Base-by-base conservation (phyloP, 2,113 vertebrate species). In the cattle (Bos taurus) region DNA sequence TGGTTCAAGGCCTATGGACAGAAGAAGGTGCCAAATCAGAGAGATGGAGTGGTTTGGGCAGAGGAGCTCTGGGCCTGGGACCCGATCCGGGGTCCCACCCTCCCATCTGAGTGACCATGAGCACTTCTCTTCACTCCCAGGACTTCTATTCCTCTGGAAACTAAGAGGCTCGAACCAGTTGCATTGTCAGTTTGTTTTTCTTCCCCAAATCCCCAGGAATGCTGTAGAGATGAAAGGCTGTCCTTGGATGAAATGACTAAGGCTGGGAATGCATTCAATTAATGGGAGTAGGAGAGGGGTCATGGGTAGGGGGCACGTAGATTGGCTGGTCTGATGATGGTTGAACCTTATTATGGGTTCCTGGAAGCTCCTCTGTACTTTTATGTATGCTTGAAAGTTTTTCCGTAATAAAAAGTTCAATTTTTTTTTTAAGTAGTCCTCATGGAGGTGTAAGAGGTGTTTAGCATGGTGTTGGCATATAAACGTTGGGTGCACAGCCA, bases 61-160 rank as follows among this genome's bases (percentile, higher is more conserved):
- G 14, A 56, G 86, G 46, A 10, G 40, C 52, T 60, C 28, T 19
- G 33, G 30, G 52, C 48, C 33, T 74, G 23, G 21, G 43, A 82
- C 52, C 67, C 10, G 4, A 67, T 21, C 13, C 0, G 0, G 6
- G 30, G 10, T 28, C 28, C 28, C 3, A 2, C 8, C 13, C 50
- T 56, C 43, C 46, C 8, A 13, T 64, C 40, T 14, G 2, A 43
- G 36, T 86, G 71, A 43, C 67, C 28, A 46, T 10, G 36, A 71
- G 30, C 62, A 2, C 14, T 40, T 40, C 16, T 5, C 5, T 59
- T 40, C 16, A 9, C 5, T 54, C 28, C 71, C 4, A 33, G 46
- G 46, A 17, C 21, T 59, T 14, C 74, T 15, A 1, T n/a, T 46
- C 56, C 77, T 91, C 64, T n/a, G 6, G 50, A 90, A 71, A 46